Conservation (phyloP, 1,140 invertebrate genomes). For the Drosophila funebris region DNA sequence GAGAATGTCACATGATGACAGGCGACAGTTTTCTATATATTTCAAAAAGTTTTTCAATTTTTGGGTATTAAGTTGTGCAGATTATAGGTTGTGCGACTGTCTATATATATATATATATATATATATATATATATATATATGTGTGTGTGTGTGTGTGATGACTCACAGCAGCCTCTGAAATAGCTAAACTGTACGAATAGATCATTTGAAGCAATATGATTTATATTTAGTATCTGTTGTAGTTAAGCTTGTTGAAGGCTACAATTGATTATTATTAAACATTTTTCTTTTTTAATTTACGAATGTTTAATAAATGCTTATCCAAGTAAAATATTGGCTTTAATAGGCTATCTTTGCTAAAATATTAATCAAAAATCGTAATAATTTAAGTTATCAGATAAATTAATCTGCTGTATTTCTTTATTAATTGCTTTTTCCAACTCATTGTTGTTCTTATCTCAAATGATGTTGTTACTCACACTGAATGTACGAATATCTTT, state of each 20-base stretch:
- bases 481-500: background rate
- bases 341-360: too few relatives aligned
- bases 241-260: conserved; percentile 53
- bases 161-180: conserved; percentile 51
- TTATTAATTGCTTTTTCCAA: background rate
- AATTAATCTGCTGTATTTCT: background rate
- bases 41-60: conserved; percentile 42
- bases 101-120: background rate
- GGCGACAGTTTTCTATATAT: conserved; percentile 54
- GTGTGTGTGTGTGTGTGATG: conserved; percentile 33
- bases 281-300: too few relatives aligned
- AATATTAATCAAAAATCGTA: background rate
- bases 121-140: conserved; percentile 29
- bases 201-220: conserved; percentile 33
- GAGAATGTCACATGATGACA: conserved; percentile 74
- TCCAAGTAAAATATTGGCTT: too few relatives aligned
- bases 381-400: background rate
- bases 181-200: conserved; percentile 53
- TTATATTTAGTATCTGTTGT: conserved; percentile 51
- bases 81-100: conserved; percentile 30
- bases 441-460: background rate
- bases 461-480: background rate
- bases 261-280: conserved; percentile 7
- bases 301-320: too few relatives aligned
- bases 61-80: conserved; percentile 44